Evolutionary conservation across 2,888 invertebrate genomes (phyloP).

Genomic region (Melieria picta): DNA sequence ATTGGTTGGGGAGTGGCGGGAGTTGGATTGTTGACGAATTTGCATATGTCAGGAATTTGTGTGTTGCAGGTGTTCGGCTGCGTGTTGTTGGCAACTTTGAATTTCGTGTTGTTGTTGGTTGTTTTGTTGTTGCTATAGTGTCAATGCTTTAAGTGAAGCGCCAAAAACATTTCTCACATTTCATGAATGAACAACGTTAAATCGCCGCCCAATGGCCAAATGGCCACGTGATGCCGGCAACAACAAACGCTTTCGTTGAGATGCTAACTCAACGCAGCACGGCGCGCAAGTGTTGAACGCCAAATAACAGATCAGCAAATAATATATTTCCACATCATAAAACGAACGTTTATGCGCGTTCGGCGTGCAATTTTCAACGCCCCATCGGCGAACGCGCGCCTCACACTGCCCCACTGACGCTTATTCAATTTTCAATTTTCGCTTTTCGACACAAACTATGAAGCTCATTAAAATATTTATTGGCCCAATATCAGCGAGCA

Average conservation of each 20-base stretch:
- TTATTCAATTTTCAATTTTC: background rate
- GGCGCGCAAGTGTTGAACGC: constrained; percentile 9
- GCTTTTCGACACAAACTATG: background rate
- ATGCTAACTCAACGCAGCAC: background rate
- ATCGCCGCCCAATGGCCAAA: background rate
- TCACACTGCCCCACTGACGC: too few relatives aligned
- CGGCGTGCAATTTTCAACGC: background rate
- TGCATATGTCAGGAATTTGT: background rate
- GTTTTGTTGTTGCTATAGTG: too few relatives aligned
- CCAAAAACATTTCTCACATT: background rate
- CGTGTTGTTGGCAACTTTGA: background rate
- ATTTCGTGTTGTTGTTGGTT: too few relatives aligned
- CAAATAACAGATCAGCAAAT: constrained; percentile 10
- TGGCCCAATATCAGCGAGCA: background rate
- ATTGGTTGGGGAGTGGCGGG: background rate
- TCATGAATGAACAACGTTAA: background rate
- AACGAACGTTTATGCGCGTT: background rate
- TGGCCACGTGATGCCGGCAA: background rate
- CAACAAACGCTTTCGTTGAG: background rate
- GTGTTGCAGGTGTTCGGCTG: background rate
- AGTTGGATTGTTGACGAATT: background rate
- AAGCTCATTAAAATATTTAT: constrained; percentile 5
- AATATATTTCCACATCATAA: constrained; percentile 16
- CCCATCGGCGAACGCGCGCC: too few relatives aligned
- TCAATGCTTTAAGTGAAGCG: background rate